phyloP scores from a whole-genome alignment of 2,113 vertebrate genomes.

The Hemibagrus wyckioides region DNA sequence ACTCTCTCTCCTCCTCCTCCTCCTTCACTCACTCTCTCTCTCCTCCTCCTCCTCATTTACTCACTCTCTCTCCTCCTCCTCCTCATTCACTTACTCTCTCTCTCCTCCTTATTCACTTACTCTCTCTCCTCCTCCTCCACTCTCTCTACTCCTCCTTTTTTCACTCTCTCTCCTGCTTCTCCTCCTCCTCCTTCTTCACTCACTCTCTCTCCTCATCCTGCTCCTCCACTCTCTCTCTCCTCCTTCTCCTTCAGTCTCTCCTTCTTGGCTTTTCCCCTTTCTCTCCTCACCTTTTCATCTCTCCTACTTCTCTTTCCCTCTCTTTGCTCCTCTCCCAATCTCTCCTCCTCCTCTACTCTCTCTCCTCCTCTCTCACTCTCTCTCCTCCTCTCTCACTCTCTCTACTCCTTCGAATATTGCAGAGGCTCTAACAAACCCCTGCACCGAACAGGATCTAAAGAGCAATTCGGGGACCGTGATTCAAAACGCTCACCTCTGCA shows the following conservation, averaged over 20 bases:
- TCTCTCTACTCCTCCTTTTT: too few relatives aligned
- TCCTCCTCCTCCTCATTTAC: not conserved
- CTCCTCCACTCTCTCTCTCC: not conserved
- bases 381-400: not conserved
- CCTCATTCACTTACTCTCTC: too few relatives aligned
- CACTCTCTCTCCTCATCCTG: not conserved
- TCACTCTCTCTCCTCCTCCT: not conserved
- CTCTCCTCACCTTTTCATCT: too few relatives aligned
- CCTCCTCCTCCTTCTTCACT: not conserved
- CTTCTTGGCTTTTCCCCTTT: not conserved
- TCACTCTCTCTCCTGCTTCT: too few relatives aligned
- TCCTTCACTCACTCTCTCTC: not conserved
- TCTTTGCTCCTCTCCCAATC: not conserved
- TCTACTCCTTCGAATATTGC: too few relatives aligned
- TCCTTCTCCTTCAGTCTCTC: not conserved
- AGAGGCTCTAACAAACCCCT: too few relatives aligned
- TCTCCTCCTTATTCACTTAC: too few relatives aligned
- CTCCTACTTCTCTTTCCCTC: too few relatives aligned
- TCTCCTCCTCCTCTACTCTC: not conserved
- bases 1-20: not conserved
- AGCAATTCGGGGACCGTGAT: too few relatives aligned
- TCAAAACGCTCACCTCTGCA: slow-evolving; percentile 82
- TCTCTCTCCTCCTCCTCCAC: too few relatives aligned
- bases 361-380: not conserved
- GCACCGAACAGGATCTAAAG: not conserved